Conservation (phyloP, 2,797 vertebrate genomes). For the Lutra lutra region DNA sequence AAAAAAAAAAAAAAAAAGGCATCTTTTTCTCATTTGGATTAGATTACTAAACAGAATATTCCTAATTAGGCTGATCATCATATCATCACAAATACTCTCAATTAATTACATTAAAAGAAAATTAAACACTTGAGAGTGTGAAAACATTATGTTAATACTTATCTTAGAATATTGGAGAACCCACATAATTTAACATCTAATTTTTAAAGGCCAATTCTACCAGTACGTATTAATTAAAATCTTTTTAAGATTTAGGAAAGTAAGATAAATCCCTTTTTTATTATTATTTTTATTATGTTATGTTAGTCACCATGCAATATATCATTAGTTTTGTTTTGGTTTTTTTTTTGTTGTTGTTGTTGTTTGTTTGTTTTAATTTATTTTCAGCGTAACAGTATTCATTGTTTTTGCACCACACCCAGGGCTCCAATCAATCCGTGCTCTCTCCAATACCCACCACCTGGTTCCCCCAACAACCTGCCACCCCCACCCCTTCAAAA, state of each 20-base stretch:
- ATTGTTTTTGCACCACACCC: too few species aligned
- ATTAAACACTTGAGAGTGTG: conserved; percentile 29
- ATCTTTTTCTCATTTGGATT: neutral
- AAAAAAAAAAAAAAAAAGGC: too few species aligned
- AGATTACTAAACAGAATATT: conserved; percentile 50
- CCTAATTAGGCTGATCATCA: conserved; percentile 7
- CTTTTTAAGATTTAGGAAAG: conserved; percentile 15
- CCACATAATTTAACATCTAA: conserved; percentile 29
- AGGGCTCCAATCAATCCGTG: too few species aligned
- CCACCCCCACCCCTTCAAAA: too few species aligned
- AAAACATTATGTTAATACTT: conserved; percentile 63
- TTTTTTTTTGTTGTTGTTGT: too few species aligned
- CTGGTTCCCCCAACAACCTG: too few species aligned
- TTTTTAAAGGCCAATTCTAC: conserved; percentile 56
- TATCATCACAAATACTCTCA: conserved; percentile 20
- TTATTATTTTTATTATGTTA: too few species aligned
- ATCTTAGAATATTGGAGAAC: conserved; percentile 59
- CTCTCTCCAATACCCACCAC: too few species aligned
- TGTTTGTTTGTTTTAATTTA: too few species aligned
- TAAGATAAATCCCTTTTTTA: neutral
- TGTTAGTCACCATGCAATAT: too few species aligned
- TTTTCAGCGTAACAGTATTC: too few species aligned
- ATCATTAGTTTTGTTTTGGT: too few species aligned
- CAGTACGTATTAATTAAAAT: conserved; percentile 39
- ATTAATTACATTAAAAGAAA: conserved; percentile 56